Evolutionary conservation across 2,797 vertebrate genomes (phyloP).

Genomic region (Sebastes taczanowskii): DNA sequence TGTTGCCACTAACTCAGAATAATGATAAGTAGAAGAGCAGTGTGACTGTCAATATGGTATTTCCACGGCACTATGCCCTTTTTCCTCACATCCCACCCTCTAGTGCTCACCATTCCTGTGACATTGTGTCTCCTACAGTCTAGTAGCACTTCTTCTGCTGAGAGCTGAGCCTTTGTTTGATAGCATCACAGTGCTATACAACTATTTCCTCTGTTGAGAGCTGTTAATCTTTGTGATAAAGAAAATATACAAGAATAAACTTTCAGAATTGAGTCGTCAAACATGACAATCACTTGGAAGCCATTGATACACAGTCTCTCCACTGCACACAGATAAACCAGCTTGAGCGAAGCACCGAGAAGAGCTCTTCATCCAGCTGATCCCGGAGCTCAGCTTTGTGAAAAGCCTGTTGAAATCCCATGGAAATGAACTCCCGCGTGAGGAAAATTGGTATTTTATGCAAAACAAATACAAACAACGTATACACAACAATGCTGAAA

Average conservation of each 20-base stretch:
- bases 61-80: conserved; percentile 45
- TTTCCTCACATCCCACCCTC: conserved; percentile 26
- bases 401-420: conserved; percentile 8
- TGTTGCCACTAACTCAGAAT: conserved; percentile 67
- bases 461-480: conserved; percentile 12
- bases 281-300: conserved; percentile 31
- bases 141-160: background rate
- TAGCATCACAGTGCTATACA: background rate
- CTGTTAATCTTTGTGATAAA: background rate
- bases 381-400: conserved; percentile 30
- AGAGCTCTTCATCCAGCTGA: conserved; percentile 33
- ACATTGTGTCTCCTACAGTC: conserved; percentile 24
- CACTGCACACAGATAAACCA: conserved; percentile 14
- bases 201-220: background rate
- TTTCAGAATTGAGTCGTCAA: conserved; percentile 22
- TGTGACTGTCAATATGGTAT: conserved; percentile 52
- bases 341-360: conserved; percentile 11
- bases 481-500: background rate
- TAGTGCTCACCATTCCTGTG: conserved; percentile 4
- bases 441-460: conserved; percentile 16
- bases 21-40: conserved; percentile 66
- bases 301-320: background rate
- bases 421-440: background rate
- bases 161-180: background rate
- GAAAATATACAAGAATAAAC: conserved; percentile 5